These are phyloP conservation scores for Typhlomys cinereus DNA, from an alignment of 2,113 vertebrate genomes.

Conservation along the genomic window DNA sequence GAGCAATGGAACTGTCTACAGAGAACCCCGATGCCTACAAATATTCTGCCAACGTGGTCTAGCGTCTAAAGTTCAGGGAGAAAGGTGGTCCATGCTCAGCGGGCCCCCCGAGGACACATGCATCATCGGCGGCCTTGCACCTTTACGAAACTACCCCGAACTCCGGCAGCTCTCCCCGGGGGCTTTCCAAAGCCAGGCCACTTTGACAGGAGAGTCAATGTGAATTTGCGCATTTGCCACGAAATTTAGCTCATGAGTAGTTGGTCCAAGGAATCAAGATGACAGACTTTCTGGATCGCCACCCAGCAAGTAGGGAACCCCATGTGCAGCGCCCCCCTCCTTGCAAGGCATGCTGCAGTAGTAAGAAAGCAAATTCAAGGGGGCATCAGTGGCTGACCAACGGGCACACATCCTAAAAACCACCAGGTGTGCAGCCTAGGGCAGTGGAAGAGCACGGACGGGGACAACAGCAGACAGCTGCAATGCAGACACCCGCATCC, in stretches of 20 bases:
- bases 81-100: no score
- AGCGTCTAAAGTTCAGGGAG: background rate
- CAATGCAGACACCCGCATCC: no score
- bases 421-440: no score
- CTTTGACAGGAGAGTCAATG: background rate
- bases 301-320: background rate
- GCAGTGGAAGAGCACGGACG: no score
- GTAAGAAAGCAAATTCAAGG: background rate
- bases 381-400: rapidly evolving
- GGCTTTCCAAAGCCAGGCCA: background rate
- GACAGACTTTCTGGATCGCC: rapidly evolving
- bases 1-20: rapidly evolving
- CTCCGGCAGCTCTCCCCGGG: background rate
- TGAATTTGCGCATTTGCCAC: rapidly evolving
- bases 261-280: background rate
- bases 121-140: background rate
- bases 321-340: no score
- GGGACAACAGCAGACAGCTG: no score
- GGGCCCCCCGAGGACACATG: rapidly evolving
- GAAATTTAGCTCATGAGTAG: background rate
- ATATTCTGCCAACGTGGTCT: background rate
- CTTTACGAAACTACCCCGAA: background rate
- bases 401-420: background rate
- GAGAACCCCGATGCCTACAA: rapidly evolving
- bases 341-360: rapidly evolving